Base-by-base conservation (phyloP, 2,797 vertebrate genomes). In the Poecilia velifera region DNA sequence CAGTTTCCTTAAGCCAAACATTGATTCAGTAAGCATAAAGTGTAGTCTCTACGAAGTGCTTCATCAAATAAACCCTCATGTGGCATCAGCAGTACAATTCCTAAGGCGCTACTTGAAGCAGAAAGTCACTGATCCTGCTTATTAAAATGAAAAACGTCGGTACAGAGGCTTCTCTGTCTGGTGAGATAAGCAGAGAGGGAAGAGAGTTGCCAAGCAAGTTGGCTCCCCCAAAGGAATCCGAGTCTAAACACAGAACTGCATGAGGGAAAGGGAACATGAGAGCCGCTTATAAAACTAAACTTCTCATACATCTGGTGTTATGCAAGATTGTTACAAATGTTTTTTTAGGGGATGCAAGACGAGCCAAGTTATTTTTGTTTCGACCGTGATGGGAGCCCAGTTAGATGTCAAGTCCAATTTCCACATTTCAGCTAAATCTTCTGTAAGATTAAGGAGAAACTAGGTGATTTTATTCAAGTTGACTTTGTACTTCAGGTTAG, bases 171-270 rank as follows among this genome's bases (percentile, higher is more conserved):
- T 82, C 74, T 84, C 66, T 86, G 41, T 46, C 66, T 39, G n/a
- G 59, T 13, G 72, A 87, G 81, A 85, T 83, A 79, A 87, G 74
- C 13, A 0, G 9, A 34, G 76, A 66, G 78, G 81, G 55, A 82
- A 55, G 49, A 75, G 45, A 79, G 80, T 45, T 85, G 82, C 82
- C 77, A 83, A 82, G 77, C 49, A 14, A 66, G 34, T 43, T 10
- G 1, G 13, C 39, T 74, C 43, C 66, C 66, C 47, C 4, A 25
- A n/a, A 74, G 71, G 49, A 85, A 28, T 16, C 10, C 0, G 74
- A 57, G 22, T 71, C 72, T n/a, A 71, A 76, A 84, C 76, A 73
- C 66, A 53, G 3, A 9, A 12, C 55, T 22, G 7, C 39, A 39
- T 41, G 74, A 9, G 7, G 31, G 53, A 46, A 4, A 51, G 36